These are phyloP conservation scores for Spinibarbus caldwelli DNA, from an alignment of 2,797 vertebrate species.

Conservation along the genomic window DNA sequence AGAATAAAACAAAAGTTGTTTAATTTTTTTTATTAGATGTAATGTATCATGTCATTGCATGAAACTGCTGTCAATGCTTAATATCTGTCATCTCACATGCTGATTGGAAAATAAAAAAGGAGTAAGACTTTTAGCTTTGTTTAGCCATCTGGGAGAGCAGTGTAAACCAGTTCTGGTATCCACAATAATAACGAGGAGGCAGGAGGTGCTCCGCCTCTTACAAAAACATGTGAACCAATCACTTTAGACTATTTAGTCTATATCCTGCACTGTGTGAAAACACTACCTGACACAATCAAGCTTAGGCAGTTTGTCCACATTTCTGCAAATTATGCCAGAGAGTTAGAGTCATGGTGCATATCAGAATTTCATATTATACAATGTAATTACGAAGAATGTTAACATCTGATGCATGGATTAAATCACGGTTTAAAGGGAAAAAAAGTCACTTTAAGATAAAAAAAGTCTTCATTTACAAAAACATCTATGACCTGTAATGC, in stretches of 20 bases:
- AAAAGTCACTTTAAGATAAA: background rate
- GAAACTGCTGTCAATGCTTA: no score
- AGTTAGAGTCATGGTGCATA: background rate
- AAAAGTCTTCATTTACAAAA: background rate
- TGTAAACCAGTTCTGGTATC: constrained; percentile 20
- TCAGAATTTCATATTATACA: background rate
- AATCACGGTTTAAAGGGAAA: background rate
- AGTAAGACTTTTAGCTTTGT: background rate
- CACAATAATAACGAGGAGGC: background rate
- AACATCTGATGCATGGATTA: background rate
- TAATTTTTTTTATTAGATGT: no score
- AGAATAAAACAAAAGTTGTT: no score
- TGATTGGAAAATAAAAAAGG: background rate
- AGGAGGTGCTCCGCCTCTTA: background rate
- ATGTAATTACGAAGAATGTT: background rate
- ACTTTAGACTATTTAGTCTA: background rate
- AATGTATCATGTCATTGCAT: no score
- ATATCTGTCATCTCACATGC: background rate
- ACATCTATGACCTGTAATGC: background rate
- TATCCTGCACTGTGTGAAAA: background rate
- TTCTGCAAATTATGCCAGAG: background rate
- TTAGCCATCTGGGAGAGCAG: background rate
- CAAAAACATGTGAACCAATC: background rate
- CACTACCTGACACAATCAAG: background rate
- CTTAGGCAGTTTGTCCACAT: background rate